These are phyloP conservation scores for Eulemur macaco DNA, from an alignment of 2,113 vertebrate species.

Conservation along the genomic window DNA sequence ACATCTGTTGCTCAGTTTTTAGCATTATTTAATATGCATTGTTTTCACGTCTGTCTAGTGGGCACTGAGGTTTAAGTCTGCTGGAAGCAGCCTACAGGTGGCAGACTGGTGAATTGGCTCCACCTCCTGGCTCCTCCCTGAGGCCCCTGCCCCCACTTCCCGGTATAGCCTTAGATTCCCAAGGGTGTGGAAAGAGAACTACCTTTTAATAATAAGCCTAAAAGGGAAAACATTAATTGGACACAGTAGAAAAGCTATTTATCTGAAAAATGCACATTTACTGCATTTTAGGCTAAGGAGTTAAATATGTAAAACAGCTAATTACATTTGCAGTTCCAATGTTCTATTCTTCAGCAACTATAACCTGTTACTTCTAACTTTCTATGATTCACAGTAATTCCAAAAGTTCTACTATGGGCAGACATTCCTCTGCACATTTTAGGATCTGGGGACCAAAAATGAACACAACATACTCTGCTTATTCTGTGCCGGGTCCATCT, in stretches of 20 bases:
- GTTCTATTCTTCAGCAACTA: background rate
- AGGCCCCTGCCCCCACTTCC: background rate
- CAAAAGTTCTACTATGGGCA: background rate
- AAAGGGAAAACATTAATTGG: background rate
- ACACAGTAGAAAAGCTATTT: background rate
- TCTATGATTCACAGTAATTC: background rate
- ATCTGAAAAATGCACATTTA: background rate
- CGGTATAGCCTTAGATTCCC: background rate
- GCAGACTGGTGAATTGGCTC: slow-evolving; percentile 40
- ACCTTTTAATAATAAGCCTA: background rate
- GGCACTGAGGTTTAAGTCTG: slow-evolving; percentile 1
- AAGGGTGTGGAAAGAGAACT: background rate
- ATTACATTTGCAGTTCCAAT: background rate
- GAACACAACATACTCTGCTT: background rate
- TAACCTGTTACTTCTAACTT: background rate
- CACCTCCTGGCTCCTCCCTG: background rate
- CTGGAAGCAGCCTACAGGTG: slow-evolving; percentile 61
- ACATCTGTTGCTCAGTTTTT: slow-evolving; percentile 65
- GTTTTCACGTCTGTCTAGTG: slow-evolving; percentile 36
- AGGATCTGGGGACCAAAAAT: background rate
- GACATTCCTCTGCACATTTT: background rate
- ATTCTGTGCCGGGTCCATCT: background rate
- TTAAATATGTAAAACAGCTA: background rate
- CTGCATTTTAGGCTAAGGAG: background rate
- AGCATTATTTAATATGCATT: slow-evolving; percentile 53